Percentiles rank a stretch among this genome's conserved stretches.
phyloP scores from a whole-genome alignment of 2,113 vertebrate species.

The Odontophorus gujanensis region DNA sequence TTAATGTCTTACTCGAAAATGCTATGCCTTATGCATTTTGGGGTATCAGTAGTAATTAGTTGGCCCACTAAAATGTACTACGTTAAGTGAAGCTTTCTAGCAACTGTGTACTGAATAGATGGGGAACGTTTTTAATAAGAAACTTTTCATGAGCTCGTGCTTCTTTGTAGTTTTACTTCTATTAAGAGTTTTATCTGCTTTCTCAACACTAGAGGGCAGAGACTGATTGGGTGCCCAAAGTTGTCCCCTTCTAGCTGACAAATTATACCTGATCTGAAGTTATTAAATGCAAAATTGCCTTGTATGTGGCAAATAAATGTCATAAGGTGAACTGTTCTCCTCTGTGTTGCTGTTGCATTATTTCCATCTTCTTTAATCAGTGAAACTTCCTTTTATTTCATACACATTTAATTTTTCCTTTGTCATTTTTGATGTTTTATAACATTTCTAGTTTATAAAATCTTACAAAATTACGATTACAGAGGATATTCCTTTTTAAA shows the following conservation, averaged over 20 bases:
- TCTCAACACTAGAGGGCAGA: slow-evolving; percentile 88
- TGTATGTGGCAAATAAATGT: slow-evolving; percentile 28
- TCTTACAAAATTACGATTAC: slow-evolving; percentile 26
- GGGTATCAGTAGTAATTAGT: neutral
- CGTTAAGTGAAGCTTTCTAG: neutral
- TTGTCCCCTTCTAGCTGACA: slow-evolving; percentile 72
- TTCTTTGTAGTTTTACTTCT: slow-evolving; percentile 42
- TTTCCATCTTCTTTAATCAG: slow-evolving; percentile 23
- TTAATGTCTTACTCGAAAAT: neutral
- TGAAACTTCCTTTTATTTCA: slow-evolving; percentile 7
- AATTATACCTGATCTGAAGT: slow-evolving; percentile 67
- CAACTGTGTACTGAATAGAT: neutral
- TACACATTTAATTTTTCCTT: neutral
- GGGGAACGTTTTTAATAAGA: slow-evolving; percentile 21
- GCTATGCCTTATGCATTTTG: neutral
- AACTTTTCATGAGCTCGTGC: slow-evolving; percentile 3
- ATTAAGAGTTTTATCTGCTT: slow-evolving; percentile 75
- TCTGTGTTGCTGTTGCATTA: neutral
- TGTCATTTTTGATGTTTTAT: neutral
- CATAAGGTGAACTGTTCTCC: neutral
- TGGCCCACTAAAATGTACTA: neutral
- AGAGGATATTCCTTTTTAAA: slow-evolving; percentile 34
- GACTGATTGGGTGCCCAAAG: slow-evolving; percentile 77
- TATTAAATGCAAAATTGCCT: slow-evolving; percentile 54
- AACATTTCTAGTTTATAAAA: slow-evolving; percentile 34